Evolutionary conservation across 2,888 invertebrate genomes (phyloP).

Genomic region (Pristionchus mayeri): DNA sequence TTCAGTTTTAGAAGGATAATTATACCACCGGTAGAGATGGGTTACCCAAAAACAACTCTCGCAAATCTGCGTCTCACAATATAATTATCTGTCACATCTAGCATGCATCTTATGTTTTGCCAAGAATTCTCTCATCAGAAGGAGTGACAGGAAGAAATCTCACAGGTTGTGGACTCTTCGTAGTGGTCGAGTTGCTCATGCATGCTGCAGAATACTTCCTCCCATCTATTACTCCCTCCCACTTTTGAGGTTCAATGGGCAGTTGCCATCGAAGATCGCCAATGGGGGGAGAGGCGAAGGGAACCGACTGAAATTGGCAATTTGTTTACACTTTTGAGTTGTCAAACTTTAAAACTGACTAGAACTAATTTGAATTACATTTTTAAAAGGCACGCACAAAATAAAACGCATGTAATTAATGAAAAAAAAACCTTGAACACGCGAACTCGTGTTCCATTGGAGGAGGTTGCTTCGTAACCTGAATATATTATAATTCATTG

Average conservation of each 20-base stretch:
- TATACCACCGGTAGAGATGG: too few species aligned
- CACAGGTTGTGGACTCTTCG: slow-evolving; percentile 40
- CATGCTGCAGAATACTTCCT: slow-evolving; percentile 47
- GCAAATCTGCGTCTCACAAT: too few species aligned
- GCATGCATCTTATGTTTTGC: not conserved
- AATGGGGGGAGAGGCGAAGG: slow-evolving; percentile 45
- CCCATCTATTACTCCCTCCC: slow-evolving; percentile 38
- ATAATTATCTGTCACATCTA: not conserved
- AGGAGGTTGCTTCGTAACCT: slow-evolving; percentile 12
- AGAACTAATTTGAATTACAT: not conserved
- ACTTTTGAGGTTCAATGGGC: not conserved
- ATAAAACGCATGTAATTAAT: not conserved
- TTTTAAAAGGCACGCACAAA: not conserved
- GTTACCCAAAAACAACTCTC: too few species aligned
- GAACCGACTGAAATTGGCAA: slow-evolving; percentile 43
- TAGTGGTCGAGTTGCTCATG: slow-evolving; percentile 42
- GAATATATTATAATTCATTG: not conserved
- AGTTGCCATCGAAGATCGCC: slow-evolving; percentile 42
- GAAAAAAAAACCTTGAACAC: slow-evolving; percentile 39
- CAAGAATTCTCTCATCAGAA: not conserved
- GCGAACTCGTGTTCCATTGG: slow-evolving; percentile 9
- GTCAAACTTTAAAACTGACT: not conserved
- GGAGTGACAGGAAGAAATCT: too few species aligned
- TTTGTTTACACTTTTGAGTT: too few species aligned
- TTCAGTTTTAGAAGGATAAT: too few species aligned